Evolutionary conservation across 1,140 invertebrate species (phyloP).

Genomic region (Cotesia typhae): DNA sequence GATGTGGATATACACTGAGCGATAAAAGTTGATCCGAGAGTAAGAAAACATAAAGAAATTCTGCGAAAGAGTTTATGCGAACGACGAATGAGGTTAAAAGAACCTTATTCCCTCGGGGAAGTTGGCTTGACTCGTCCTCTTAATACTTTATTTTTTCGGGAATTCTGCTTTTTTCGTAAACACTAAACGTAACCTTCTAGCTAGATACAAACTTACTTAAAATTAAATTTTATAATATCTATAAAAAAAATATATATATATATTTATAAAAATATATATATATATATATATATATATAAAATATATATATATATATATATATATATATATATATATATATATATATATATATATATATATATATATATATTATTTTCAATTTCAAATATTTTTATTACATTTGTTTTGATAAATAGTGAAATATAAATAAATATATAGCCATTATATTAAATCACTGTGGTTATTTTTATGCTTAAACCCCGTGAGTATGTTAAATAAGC

Average conservation of each 20-base stretch:
- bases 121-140: background rate
- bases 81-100: background rate
- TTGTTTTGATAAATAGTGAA: no score
- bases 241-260: no score
- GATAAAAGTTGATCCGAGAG: conserved; percentile 30
- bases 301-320: background rate
- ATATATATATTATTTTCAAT: background rate
- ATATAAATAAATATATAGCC: no score
- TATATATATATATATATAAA: background rate
- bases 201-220: conserved; percentile 4
- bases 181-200: conserved; percentile 1
- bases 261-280: no score
- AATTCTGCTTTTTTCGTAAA: background rate
- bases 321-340: background rate
- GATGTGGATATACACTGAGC: background rate
- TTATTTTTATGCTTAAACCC: no score
- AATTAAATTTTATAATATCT: background rate
- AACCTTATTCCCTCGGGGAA: conserved; percentile 7
- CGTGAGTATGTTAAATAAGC: no score
- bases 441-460: no score
- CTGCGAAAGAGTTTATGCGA: background rate
- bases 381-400: background rate
- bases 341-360: background rate
- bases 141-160: conserved; percentile 12
- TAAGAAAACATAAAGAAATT: conserved; percentile 12